phyloP scores from a whole-genome alignment of 2,797 vertebrate genomes.

The Paratrypauchen microcephalus region DNA sequence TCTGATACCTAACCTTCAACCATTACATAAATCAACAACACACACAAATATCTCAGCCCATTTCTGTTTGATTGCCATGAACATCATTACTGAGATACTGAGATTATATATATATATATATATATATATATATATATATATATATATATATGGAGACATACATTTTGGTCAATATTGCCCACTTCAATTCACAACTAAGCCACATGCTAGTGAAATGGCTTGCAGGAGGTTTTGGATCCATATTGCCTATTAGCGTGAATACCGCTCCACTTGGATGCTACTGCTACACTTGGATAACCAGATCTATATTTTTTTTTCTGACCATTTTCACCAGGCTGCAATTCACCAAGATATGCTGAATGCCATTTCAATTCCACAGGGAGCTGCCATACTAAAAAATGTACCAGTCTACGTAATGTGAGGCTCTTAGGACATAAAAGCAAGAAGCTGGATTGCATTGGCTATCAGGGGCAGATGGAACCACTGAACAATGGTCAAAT shows the following conservation, averaged over 20 bases:
- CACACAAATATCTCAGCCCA: neutral
- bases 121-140: too few species aligned
- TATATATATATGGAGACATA: neutral
- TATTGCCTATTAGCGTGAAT: constrained; percentile 17
- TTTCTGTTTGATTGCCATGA: neutral
- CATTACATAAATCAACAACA: neutral
- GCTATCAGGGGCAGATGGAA: constrained; percentile 43
- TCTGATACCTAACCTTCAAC: too few species aligned
- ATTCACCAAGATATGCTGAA: constrained; percentile 13
- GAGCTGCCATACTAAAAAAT: constrained; percentile 35
- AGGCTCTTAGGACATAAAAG: constrained; percentile 47
- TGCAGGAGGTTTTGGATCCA: neutral
- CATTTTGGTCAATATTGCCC: neutral
- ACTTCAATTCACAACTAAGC: neutral
- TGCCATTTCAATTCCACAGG: constrained; percentile 24
- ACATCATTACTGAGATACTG: neutral
- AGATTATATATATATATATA: too few species aligned
- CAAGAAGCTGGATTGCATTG: constrained; percentile 34
- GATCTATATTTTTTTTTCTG: constrained; percentile 18
- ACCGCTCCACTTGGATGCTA: constrained; percentile 14
- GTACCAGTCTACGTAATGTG: constrained; percentile 35
- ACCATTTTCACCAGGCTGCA: constrained; percentile 23
- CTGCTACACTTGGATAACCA: constrained; percentile 12
- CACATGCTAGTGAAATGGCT: constrained; percentile 4
- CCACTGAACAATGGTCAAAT: constrained; percentile 59